A percentile compares a stretch with the other conserved stretches of the same genome.
Conservation (phyloP, 2,888 invertebrate genomes). For the Brenthis hecate region DNA sequence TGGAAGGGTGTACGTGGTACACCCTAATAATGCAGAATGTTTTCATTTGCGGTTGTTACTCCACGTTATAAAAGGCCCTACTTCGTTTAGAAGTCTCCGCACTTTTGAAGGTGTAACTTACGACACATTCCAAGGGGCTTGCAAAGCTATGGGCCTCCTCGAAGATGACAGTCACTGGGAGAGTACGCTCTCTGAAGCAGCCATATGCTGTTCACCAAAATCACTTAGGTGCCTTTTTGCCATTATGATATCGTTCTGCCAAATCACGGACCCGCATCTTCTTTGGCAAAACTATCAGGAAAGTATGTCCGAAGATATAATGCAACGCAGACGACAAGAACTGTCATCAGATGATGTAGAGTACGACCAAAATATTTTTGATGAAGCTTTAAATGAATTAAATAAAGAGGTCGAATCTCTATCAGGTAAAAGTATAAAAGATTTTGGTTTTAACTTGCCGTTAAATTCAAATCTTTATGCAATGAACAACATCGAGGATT, state of each 20-base stretch:
- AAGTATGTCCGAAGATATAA: constrained; percentile 44
- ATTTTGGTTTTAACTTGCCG: not conserved
- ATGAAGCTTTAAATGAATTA: constrained; percentile 43
- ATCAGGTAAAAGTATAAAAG: not conserved
- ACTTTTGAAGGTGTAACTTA: constrained; percentile 40
- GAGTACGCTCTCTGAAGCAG: constrained; percentile 45
- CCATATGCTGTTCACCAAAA: constrained; percentile 40
- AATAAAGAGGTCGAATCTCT: constrained; percentile 23
- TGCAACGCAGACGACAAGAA: constrained; percentile 43
- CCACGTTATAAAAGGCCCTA: constrained; percentile 34
- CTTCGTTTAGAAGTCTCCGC: not conserved
- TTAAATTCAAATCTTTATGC: too few relatives aligned
- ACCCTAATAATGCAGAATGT: constrained; percentile 35
- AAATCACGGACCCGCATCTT: constrained; percentile 40
- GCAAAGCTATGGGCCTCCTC: constrained; percentile 44
- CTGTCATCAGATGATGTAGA: constrained; percentile 34
- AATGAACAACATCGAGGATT: too few relatives aligned
- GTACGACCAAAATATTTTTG: constrained; percentile 45
- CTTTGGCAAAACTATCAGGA: constrained; percentile 44
- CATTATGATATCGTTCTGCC: constrained; percentile 42
- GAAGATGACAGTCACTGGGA: constrained; percentile 47
- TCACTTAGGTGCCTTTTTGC: constrained; percentile 45
- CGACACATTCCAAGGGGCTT: constrained; percentile 42
- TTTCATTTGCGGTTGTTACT: constrained; percentile 37
- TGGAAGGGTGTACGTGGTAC: constrained; percentile 32